Conservation (phyloP, 2,888 invertebrate genomes). For the Esperia sulphurella region DNA sequence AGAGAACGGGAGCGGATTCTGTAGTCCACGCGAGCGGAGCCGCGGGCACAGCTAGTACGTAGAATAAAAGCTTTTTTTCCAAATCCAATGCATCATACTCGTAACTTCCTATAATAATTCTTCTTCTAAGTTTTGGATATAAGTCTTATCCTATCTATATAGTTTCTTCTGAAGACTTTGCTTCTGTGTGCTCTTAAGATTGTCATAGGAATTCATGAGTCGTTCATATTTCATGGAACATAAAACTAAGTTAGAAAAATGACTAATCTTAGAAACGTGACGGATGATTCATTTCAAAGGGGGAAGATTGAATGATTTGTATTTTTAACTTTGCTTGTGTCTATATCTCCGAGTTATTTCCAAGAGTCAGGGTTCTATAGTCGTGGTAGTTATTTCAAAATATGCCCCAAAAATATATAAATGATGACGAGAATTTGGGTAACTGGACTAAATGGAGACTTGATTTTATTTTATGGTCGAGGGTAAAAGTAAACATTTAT, state of each 20-base stretch:
- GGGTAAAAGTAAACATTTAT: constrained; percentile 10
- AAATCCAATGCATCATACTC: too few species aligned
- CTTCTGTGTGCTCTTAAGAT: neutral
- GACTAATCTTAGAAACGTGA: constrained; percentile 17
- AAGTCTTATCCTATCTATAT: neutral
- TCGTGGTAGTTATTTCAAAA: too few species aligned
- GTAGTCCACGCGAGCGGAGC: too few species aligned
- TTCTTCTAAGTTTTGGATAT: too few species aligned
- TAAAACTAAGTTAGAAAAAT: constrained; percentile 18
- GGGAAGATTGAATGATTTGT: neutral
- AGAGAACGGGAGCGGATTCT: too few species aligned
- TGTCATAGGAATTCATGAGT: neutral
- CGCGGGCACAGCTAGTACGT: too few species aligned
- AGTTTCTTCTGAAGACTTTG: neutral
- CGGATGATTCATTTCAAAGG: constrained; percentile 5
- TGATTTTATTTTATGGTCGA: constrained; percentile 1
- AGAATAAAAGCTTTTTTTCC: too few species aligned
- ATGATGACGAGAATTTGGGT: too few species aligned
- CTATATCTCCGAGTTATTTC: neutral
- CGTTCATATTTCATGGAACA: constrained; percentile 12
- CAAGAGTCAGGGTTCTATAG: too few species aligned
- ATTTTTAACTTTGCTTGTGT: constrained; percentile 5
- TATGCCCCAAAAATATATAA: too few species aligned
- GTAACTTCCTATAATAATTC: too few species aligned
- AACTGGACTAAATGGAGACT: neutral